phyloP scores from a whole-genome alignment of 2,888 invertebrate species.

The Himalopsyche kuldschensis region DNA sequence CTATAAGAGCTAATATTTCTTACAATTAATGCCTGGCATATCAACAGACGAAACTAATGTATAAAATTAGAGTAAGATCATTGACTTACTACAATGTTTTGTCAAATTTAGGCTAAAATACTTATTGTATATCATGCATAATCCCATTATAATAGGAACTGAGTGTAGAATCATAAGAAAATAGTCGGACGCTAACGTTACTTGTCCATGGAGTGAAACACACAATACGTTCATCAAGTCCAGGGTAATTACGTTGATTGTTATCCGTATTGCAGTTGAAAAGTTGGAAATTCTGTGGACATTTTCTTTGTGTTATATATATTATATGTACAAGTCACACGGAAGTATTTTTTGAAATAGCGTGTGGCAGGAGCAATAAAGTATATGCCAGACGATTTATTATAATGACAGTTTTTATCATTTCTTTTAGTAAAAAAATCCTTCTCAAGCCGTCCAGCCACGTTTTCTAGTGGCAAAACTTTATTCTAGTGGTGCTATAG shows the following conservation, averaged over 20 bases:
- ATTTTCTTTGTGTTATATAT: background rate
- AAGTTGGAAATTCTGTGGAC: background rate
- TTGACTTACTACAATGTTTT: background rate
- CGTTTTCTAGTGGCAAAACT: too few relatives aligned
- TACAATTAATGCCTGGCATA: background rate
- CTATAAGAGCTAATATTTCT: too few relatives aligned
- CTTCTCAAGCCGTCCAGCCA: too few relatives aligned
- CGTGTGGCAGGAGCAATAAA: background rate
- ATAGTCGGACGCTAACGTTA: background rate
- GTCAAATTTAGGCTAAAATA: background rate
- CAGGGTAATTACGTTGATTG: background rate
- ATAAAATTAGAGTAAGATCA: background rate
- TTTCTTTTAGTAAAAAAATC: too few relatives aligned
- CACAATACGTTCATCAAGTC: background rate
- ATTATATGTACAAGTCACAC: background rate
- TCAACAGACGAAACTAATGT: background rate
- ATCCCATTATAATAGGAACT: background rate
- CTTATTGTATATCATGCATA: background rate
- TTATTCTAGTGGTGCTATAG: too few relatives aligned
- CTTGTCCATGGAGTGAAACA: background rate
- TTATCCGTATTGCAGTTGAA: slow-evolving; percentile 4
- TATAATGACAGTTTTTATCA: background rate
- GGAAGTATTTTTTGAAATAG: background rate
- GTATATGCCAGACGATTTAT: background rate
- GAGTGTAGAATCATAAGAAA: background rate